Evolutionary conservation across 2,797 vertebrate genomes (phyloP).

Genomic region (Taenioides sp.): DNA sequence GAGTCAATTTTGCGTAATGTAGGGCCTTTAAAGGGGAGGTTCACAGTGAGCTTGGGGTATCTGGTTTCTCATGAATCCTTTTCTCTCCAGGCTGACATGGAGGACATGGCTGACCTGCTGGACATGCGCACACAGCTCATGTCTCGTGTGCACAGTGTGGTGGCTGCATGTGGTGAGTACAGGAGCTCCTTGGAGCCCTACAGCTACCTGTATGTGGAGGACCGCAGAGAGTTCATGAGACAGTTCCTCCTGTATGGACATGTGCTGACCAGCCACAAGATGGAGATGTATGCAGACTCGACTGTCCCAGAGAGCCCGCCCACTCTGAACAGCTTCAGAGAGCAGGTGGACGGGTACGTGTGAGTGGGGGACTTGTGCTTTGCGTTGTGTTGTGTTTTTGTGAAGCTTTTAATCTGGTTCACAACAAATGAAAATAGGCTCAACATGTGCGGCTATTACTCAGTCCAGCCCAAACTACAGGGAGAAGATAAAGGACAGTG

Average conservation of each 20-base stretch:
- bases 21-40: no score
- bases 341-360: constrained; percentile 81
- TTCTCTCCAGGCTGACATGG: constrained; percentile 82
- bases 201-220: constrained; percentile 84
- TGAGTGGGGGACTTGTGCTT: no score
- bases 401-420: no score
- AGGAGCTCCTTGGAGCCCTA: constrained; percentile 78
- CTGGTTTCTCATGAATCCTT: not conserved
- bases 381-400: no score
- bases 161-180: constrained; percentile 71
- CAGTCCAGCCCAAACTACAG: no score
- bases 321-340: constrained; percentile 77
- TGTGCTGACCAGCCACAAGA: constrained; percentile 73
- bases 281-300: constrained; percentile 67
- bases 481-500: no score
- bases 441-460: no score
- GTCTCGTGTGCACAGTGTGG: constrained; percentile 68
- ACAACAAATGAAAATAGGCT: no score
- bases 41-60: not conserved
- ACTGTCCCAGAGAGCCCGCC: constrained; percentile 78
- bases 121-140: constrained; percentile 77
- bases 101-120: constrained; percentile 78
- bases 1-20: no score
- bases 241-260: constrained; percentile 85
- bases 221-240: constrained; percentile 83